Evolutionary conservation across 1,140 invertebrate species (phyloP).

Genomic region (Ladona fulva): DNA sequence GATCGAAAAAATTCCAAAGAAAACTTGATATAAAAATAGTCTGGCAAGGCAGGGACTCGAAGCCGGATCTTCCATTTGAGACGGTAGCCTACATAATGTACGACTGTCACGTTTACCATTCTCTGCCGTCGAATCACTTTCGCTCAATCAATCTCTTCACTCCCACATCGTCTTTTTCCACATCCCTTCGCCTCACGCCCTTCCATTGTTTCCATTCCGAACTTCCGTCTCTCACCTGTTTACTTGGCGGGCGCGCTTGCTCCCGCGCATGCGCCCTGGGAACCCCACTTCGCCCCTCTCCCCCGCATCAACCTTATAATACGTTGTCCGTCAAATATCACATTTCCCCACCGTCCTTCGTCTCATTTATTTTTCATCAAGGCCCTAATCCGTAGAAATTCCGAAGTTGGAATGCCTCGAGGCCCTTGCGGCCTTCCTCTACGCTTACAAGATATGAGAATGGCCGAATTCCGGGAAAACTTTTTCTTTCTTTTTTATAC

Average conservation of each 20-base stretch:
- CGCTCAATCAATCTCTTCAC: no score
- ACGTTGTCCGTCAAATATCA: neutral
- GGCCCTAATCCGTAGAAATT: neutral
- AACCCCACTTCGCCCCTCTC: no score
- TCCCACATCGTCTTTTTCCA: neutral
- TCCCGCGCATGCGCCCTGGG: neutral
- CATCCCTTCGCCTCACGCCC: neutral
- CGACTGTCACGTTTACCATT: no score
- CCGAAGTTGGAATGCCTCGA: neutral
- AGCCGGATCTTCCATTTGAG: no score
- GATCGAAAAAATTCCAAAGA: no score
- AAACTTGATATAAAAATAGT: no score
- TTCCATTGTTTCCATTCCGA: neutral
- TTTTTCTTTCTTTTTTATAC: neutral
- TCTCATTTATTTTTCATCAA: neutral
- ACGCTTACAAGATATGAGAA: neutral
- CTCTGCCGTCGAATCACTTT: no score
- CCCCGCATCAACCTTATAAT: neutral
- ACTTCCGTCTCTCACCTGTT: neutral
- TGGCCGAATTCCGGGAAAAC: neutral
- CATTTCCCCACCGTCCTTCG: neutral
- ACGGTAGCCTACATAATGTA: no score
- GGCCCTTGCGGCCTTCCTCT: neutral
- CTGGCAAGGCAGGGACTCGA: no score
- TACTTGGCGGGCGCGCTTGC: neutral